phyloP scores from a whole-genome alignment of 2,113 vertebrate genomes.

The Phrynocephalus versicolor region DNA sequence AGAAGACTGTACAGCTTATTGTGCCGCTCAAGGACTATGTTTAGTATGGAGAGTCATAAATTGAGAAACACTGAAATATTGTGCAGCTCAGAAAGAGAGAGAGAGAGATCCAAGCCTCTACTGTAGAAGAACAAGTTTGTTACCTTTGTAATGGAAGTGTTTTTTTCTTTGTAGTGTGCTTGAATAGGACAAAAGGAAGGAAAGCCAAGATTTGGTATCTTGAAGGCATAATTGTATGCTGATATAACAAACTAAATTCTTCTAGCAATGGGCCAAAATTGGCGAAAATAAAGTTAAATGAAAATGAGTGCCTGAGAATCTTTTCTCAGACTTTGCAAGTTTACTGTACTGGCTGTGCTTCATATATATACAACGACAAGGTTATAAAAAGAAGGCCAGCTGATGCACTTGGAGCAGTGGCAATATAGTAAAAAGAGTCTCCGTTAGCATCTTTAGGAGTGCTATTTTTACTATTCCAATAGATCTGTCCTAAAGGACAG shows the following conservation, averaged over 20 bases:
- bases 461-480: conserved; percentile 72
- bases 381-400: conserved; percentile 64
- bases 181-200: neutral
- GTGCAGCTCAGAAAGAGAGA: neutral
- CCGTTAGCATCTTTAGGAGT: conserved; percentile 59
- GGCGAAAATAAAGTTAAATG: conserved; percentile 20
- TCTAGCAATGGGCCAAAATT: neutral
- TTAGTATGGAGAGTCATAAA: neutral
- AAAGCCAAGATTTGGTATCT: neutral
- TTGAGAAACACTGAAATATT: neutral
- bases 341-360: conserved; percentile 22
- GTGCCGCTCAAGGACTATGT: neutral
- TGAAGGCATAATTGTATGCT: neutral
- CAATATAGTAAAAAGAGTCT: conserved; percentile 65
- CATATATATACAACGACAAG: neutral
- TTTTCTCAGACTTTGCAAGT: conserved; percentile 31
- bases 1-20: neutral
- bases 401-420: conserved; percentile 59
- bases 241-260: neutral
- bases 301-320: conserved; percentile 10
- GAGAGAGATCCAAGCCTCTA: no score
- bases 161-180: neutral
- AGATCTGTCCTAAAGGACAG: conserved; percentile 56
- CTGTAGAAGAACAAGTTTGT: neutral
- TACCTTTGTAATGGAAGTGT: neutral